Base-by-base conservation (phyloP, 2,797 vertebrate genomes). In the Smutsia temminckii region DNA sequence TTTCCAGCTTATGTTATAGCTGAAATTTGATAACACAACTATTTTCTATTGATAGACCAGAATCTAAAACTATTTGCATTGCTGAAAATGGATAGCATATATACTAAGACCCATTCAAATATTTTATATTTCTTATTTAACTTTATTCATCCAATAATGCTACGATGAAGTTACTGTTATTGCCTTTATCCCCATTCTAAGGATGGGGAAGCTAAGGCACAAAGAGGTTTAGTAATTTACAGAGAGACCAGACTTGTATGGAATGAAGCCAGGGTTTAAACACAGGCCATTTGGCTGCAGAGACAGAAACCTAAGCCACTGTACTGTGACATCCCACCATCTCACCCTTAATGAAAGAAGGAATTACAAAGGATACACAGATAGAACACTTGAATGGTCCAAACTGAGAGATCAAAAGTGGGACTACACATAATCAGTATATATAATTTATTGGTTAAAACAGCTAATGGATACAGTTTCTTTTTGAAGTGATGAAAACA, bases 61-160 rank as follows among this genome's bases (percentile, higher is more conserved):
- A 53, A 72, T 79, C 34, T 84, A 80, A 91, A 97, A 64, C 40
- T 89, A 92, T 71, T 80, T 64, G 6, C n/a, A 51, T 21, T 66
- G 75, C 83, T 88, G 42, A 91, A 93, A 90, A 61, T 86, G 25
- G 3, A 34, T 81, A 92, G 20, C 6, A 34, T 59, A 51, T 53
- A 75, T 8, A 25, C 8, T 10, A 92, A 34, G 14, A 91, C 74
- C 14, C 61, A 3, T 69, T 90, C 55, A 94, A 63, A 85, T 66
- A 42, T 3, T 69, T 93, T 32, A 9, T 1, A 37, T 79, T 68
- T 87, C 10, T 51, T 8, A 59, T 81, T 66, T 77, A 51, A 69
- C 37, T 66, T 61, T 27, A 40, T 63, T 89, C 0, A 29, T 20
- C 11, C 29, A 87, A 61, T 21, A 46, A 6, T n/a, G 18, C 17